Evolutionary conservation across 2,888 invertebrate genomes (phyloP).

Genomic region (Tenthredo scrophulariae): DNA sequence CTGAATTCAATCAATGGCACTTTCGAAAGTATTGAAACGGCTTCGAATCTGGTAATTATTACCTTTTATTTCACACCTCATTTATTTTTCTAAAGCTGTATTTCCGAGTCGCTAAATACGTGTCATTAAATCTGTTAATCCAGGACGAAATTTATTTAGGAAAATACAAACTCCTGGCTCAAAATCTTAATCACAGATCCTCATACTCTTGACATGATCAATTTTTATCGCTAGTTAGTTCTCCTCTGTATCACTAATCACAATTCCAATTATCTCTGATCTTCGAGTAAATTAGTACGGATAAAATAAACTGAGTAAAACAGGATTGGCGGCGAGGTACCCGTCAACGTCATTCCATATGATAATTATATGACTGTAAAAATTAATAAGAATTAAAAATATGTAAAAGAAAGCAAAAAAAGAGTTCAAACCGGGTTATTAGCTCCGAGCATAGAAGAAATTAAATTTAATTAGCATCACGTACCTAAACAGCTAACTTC

Average conservation of each 20-base stretch:
- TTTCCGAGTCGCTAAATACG: background rate
- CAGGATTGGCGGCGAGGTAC: background rate
- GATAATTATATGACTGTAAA: background rate
- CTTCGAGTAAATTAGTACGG: background rate
- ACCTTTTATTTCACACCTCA: background rate
- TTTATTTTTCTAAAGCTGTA: background rate
- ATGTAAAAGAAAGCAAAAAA: background rate
- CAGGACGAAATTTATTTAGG: background rate
- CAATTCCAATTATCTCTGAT: background rate
- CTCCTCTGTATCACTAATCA: background rate
- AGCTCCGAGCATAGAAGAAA: background rate
- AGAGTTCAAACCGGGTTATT: background rate
- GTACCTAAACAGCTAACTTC: background rate
- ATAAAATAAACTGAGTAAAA: background rate
- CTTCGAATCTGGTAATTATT: slow-evolving; percentile 68
- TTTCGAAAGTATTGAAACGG: slow-evolving; percentile 63
- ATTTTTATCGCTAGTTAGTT: background rate
- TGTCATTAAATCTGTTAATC: background rate
- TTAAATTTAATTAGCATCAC: background rate
- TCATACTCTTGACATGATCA: background rate
- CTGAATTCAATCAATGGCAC: slow-evolving; percentile 67
- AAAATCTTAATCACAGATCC: background rate
- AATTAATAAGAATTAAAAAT: background rate
- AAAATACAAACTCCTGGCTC: background rate
- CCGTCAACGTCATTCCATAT: background rate